Percentiles rank a stretch among this genome's conserved stretches.
These are phyloP conservation scores for Entomobrya multifasciata DNA, from an alignment of 2,888 invertebrate species.

Conservation along the genomic window DNA sequence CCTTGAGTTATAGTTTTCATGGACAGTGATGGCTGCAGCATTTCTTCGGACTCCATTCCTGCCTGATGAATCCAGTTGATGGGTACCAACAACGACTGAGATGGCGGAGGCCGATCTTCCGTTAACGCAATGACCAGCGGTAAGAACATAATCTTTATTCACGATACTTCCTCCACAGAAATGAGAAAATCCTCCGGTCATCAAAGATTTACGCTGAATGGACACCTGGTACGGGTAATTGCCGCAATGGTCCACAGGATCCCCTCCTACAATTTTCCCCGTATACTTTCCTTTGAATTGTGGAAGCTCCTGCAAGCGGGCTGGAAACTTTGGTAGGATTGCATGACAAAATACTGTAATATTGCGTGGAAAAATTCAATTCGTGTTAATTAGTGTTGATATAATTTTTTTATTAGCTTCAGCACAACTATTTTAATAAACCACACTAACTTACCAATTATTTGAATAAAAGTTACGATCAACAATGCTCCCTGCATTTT, in stretches of 20 bases:
- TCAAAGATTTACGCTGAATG: constrained; percentile 59
- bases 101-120: constrained; percentile 37
- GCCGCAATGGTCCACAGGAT: constrained; percentile 11
- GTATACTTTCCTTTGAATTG: constrained; percentile 47
- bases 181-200: constrained; percentile 54
- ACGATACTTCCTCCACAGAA: constrained; percentile 70
- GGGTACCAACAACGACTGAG: constrained; percentile 53
- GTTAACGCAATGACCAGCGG: constrained; percentile 65
- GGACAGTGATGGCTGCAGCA: constrained; percentile 19
- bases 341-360: constrained; percentile 49
- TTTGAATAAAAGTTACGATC: constrained; percentile 10
- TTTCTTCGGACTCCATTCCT: constrained; percentile 39
- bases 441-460: constrained; percentile 34
- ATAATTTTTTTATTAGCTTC: too few species aligned
- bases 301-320: constrained; percentile 37
- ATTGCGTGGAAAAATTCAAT: not conserved
- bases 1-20: constrained; percentile 51
- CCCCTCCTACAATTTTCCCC: constrained; percentile 72
- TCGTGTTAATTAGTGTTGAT: too few species aligned
- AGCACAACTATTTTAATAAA: not conserved
- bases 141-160: not conserved
- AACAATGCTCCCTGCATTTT: constrained; percentile 30
- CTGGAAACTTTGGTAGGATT: constrained; percentile 58
- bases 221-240: constrained; percentile 68
- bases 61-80: constrained; percentile 40